Base-by-base conservation (phyloP, 2,888 invertebrate species). In the Incurvaria masculella region DNA sequence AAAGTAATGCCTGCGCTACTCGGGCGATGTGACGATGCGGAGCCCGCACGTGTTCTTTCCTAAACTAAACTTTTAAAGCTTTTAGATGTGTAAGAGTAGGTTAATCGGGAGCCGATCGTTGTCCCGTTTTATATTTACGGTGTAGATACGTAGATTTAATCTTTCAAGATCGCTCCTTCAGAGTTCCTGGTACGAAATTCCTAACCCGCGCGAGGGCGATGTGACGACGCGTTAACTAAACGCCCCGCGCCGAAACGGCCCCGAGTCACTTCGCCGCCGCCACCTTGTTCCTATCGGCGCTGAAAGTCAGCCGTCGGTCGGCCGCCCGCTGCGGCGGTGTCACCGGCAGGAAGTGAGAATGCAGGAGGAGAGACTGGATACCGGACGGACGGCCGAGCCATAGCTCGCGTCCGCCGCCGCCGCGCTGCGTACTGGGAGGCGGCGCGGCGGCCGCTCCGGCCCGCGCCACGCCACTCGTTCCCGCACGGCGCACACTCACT, bases 41-140 rank as follows among this genome's bases (percentile, higher is more conserved):
- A 11, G 8, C 70, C 65, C 62, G 59, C 56, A 64, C 62, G 65
- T 65, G 72, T 68, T 68, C 68, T 69, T 70, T 68, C 75, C 75
- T 69, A 75, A 75, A 74, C 73, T 72, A 71, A 74, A 70, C 60
- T 71, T 74, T 74, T 71, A 75, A 76, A 71, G 76, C 76, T 78
- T 78, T 73, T 76, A 76, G 76, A 68, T 42, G 54, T 66, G 60
- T 75, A 78, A 76, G 76, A 67, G 57, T 75, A 76, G 76, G 72
- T 74, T 74, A 75, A 66, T 64, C 50, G 61, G 67, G 68, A 61
- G 67, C 65, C 67, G 66, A 59, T 62, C 64, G 63, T 60, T 58
- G 65, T 61, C 62, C 64, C 62, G 62, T 64, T 63, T 60, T 46
- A 49, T 60, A 59, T 60, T 46, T 43, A 43, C 42, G 42, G 41